Percentiles rank a stretch among this genome's conserved stretches.
phyloP scores from a whole-genome alignment of 1,140 invertebrate species.

The Papilio helenus region DNA sequence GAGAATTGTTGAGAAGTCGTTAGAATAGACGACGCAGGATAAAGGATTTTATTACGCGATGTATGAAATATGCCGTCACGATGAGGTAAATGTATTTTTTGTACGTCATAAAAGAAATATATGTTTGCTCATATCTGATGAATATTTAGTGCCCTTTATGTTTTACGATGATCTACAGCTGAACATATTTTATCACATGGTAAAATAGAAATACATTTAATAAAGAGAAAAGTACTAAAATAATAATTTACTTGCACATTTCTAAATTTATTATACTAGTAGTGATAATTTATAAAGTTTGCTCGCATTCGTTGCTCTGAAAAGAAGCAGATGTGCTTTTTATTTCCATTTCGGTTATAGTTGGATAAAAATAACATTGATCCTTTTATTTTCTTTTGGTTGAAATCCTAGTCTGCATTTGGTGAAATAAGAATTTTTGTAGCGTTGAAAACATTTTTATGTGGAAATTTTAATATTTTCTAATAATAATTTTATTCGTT shows the following conservation, averaged over 20 bases:
- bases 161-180: slow-evolving; percentile 9
- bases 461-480: not conserved
- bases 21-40: slow-evolving; percentile 37
- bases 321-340: slow-evolving; percentile 4
- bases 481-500: not conserved
- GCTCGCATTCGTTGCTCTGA: slow-evolving; percentile 1
- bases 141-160: slow-evolving; percentile 24
- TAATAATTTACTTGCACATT: slow-evolving; percentile 11
- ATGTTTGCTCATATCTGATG: slow-evolving; percentile 18
- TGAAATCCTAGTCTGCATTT: not conserved
- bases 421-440: not conserved
- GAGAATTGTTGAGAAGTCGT: slow-evolving; percentile 37
- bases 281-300: slow-evolving; percentile 7
- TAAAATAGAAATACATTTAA: not conserved
- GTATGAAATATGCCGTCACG: slow-evolving; percentile 34
- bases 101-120: slow-evolving; percentile 16
- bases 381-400: not conserved
- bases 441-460: not conserved
- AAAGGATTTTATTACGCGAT: slow-evolving; percentile 39
- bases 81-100: slow-evolving; percentile 29
- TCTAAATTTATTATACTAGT: not conserved
- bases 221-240: not conserved
- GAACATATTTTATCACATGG: not conserved
- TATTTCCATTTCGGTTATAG: slow-evolving; percentile 1
- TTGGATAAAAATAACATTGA: slow-evolving; percentile 7